Percentiles rank a stretch among this genome's conserved stretches.
Conservation (phyloP, 2,888 invertebrate genomes). For the Sepioteuthis lessoniana region DNA sequence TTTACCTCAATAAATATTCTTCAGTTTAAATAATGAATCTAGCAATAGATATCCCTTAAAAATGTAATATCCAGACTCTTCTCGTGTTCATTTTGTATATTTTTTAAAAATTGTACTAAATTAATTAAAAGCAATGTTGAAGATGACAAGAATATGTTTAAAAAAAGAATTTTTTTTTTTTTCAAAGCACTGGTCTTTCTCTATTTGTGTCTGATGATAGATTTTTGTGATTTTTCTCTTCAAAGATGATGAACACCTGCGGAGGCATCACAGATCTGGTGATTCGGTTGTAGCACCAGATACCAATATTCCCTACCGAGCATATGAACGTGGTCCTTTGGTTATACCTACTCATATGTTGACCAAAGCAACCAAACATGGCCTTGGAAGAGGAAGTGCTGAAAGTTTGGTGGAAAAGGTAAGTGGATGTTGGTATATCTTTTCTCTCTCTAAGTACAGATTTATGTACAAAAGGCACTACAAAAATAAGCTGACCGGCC, state of each 20-base stretch:
- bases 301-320: conserved; percentile 58
- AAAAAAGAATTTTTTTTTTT: too few species aligned
- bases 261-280: conserved; percentile 59
- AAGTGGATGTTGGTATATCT: conserved; percentile 48
- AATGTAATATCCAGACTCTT: not conserved
- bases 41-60: not conserved
- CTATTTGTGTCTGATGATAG: not conserved
- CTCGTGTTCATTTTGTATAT: not conserved
- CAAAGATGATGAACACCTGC: conserved; percentile 52
- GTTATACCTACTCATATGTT: conserved; percentile 62
- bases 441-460: not conserved
- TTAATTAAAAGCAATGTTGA: not conserved
- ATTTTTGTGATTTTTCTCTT: not conserved
- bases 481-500: too few species aligned
- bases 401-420: conserved; percentile 96
- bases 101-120: not conserved
- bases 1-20: too few species aligned
- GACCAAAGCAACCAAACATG: conserved; percentile 57
- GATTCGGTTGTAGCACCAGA: conserved; percentile 59
- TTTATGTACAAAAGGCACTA: too few species aligned
- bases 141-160: not conserved
- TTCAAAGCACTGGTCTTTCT: too few species aligned
- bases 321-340: conserved; percentile 63
- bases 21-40: too few species aligned
- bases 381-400: conserved; percentile 82